Evolutionary conservation across 2,113 vertebrate genomes (phyloP).

Genomic region (Oophaga pumilio): DNA sequence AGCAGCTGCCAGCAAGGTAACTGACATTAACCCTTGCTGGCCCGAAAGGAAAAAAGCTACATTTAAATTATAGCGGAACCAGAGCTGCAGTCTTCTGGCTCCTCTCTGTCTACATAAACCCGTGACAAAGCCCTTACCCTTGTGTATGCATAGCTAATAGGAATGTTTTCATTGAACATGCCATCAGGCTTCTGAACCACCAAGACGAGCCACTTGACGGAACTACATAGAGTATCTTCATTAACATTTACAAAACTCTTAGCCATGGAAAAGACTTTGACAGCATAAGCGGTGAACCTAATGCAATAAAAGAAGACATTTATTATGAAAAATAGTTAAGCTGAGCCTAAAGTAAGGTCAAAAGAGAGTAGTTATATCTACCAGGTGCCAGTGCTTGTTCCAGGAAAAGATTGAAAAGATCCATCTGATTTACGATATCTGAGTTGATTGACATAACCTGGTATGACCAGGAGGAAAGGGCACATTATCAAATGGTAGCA

Average conservation of each 20-base stretch:
- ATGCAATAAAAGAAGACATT: not conserved
- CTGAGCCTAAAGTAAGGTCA: too few relatives aligned
- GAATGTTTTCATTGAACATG: conserved; percentile 75
- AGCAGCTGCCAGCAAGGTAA: too few relatives aligned
- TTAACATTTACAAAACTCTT: conserved; percentile 66
- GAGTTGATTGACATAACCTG: conserved; percentile 58
- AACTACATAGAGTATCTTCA: conserved; percentile 72
- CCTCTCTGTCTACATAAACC: too few relatives aligned
- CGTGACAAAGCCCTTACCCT: conserved; percentile 67
- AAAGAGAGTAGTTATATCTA: conserved; percentile 54
- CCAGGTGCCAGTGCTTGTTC: conserved; percentile 67
- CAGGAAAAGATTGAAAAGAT: conserved; percentile 60
- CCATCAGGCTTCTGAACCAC: conserved; percentile 78
- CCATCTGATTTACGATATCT: conserved; percentile 61
- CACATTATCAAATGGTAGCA: not conserved
- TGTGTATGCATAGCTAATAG: conserved; percentile 67
- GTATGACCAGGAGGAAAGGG: not conserved
- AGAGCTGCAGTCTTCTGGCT: too few relatives aligned
- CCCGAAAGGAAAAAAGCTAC: too few relatives aligned
- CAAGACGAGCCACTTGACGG: conserved; percentile 83
- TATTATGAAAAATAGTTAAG: too few relatives aligned
- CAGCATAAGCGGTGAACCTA: conserved; percentile 56
- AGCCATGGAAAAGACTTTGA: conserved; percentile 51
- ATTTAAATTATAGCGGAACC: too few relatives aligned
- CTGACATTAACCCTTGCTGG: too few relatives aligned